Percentiles rank a stretch among this genome's conserved stretches.
phyloP scores from a whole-genome alignment of 2,797 vertebrate species.

The Coranthus polyacanthus region DNA sequence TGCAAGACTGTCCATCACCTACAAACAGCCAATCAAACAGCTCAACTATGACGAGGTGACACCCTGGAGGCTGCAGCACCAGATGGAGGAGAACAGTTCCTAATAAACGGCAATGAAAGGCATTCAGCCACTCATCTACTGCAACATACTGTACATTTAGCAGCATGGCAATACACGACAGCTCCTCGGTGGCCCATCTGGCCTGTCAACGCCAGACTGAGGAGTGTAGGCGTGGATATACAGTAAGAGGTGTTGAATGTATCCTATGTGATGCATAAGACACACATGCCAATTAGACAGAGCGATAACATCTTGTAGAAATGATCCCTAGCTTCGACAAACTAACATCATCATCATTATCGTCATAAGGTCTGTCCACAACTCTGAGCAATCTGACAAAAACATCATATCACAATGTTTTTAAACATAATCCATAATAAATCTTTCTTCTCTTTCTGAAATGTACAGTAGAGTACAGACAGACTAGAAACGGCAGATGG shows the following conservation, averaged over 20 bases:
- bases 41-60: slow-evolving; percentile 47
- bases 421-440: too few relatives aligned
- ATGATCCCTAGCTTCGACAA: neutral
- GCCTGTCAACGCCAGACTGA: slow-evolving; percentile 19
- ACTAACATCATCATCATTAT: neutral
- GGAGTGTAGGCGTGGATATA: neutral
- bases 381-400: neutral
- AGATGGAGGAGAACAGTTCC: slow-evolving; percentile 64
- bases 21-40: slow-evolving; percentile 59
- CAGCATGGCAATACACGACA: neutral
- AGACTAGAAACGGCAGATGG: too few relatives aligned
- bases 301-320: neutral
- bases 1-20: slow-evolving; percentile 56
- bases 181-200: slow-evolving; percentile 31
- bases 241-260: neutral
- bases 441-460: too few relatives aligned
- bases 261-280: slow-evolving; percentile 1
- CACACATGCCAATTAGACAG: neutral
- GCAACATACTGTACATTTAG: slow-evolving; percentile 53
- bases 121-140: slow-evolving; percentile 31
- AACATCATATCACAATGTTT: too few relatives aligned
- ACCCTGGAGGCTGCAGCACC: slow-evolving; percentile 47
- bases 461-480: too few relatives aligned
- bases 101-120: slow-evolving; percentile 57
- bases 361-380: neutral